Conservation (phyloP, 2,888 invertebrate genomes). For the Ichneumoninae sp. region DNA sequence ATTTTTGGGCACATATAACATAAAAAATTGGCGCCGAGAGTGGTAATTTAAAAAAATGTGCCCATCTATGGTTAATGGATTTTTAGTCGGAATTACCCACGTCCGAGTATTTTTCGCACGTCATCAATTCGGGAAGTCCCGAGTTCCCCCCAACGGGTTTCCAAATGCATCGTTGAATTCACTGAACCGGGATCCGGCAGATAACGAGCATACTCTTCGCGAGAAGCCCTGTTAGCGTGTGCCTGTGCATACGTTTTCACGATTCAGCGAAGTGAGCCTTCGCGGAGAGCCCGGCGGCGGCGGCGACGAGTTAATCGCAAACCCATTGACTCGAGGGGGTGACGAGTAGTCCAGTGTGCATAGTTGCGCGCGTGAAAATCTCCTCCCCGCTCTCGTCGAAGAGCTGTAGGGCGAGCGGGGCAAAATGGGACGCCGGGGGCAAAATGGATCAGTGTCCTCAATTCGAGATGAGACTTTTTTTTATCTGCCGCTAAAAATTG, state of each 20-base stretch:
- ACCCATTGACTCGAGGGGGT: constrained; percentile 42
- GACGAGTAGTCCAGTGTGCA: constrained; percentile 47
- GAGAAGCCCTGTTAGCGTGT: constrained; percentile 61
- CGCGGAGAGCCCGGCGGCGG: not conserved
- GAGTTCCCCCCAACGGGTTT: not conserved
- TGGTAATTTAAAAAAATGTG: not conserved
- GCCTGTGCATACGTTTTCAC: constrained; percentile 44
- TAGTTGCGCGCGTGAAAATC: not conserved
- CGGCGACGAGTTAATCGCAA: constrained; percentile 43
- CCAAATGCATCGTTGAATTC: constrained; percentile 37
- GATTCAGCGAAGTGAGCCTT: constrained; percentile 28
- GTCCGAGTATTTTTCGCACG: not conserved
- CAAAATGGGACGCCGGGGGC: not conserved
- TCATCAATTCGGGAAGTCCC: not conserved
- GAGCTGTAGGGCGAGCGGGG: not conserved
- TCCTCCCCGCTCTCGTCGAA: not conserved
- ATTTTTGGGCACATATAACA: no score
- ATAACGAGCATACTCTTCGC: constrained; percentile 51
- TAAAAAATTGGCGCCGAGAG: not conserved
- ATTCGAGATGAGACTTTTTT: not conserved
- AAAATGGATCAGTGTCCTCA: not conserved
- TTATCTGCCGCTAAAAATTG: not conserved
- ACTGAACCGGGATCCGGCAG: constrained; percentile 41
- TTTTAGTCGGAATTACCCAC: not conserved
- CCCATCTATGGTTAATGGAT: not conserved